Percentiles rank a stretch among this genome's conserved stretches.
Evolutionary conservation across 2,888 invertebrate species (phyloP).

Genomic region (Trissoscelio sp.): DNA sequence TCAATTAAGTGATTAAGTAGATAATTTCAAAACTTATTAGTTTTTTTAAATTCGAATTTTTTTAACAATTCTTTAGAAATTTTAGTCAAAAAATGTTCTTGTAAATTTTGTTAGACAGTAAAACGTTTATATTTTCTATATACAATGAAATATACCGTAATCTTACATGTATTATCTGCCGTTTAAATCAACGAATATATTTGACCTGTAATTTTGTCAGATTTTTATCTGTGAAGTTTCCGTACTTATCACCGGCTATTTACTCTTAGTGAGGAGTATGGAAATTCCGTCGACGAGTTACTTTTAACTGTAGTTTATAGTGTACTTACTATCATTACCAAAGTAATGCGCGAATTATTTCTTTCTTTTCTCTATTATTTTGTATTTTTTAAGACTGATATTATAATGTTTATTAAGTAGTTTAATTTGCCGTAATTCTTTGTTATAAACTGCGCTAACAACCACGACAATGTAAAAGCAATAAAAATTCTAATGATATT

Average conservation of each 20-base stretch:
- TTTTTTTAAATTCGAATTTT: no score
- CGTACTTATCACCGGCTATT: no score
- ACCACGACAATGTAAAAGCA: conserved; percentile 37
- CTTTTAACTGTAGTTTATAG: neutral
- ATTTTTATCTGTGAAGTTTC: no score
- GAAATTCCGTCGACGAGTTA: neutral
- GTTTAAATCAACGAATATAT: no score
- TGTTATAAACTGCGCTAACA: conserved; percentile 26
- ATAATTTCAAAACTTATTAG: no score
- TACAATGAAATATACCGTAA: neutral
- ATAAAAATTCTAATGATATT: conserved; percentile 28
- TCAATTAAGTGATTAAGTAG: no score
- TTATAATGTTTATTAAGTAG: conserved; percentile 34
- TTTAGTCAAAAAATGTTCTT: no score
- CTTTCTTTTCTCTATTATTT: conserved; percentile 6
- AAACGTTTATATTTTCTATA: neutral
- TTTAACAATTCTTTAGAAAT: no score
- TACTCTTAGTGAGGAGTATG: no score
- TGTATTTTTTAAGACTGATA: conserved; percentile 52
- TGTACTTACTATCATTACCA: conserved; percentile 37
- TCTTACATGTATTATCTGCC: neutral
- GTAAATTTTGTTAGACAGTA: no score
- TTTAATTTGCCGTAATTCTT: conserved; percentile 11
- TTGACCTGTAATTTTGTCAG: no score
- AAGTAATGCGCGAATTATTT: conserved; percentile 37